These are phyloP conservation scores for Deilephila elpenor DNA, from an alignment of 2,888 invertebrate genomes.

Conservation along the genomic window DNA sequence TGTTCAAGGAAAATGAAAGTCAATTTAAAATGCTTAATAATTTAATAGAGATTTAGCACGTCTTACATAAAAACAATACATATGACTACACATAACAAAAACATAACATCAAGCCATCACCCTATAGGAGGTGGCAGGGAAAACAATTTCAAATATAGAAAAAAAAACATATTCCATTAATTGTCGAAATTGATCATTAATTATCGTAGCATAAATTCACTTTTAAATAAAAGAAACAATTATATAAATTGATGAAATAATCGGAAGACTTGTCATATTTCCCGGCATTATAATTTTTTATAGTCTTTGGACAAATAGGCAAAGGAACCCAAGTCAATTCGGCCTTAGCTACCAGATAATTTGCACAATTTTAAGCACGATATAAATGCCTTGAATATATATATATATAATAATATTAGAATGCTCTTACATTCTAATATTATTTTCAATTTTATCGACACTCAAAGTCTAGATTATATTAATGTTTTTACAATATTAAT, in stretches of 20 bases:
- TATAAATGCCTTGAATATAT: neutral
- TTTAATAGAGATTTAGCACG: conserved; percentile 17
- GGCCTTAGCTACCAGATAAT: neutral
- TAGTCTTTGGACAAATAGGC: neutral
- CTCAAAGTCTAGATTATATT: neutral
- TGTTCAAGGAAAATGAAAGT: neutral
- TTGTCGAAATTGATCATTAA: neutral
- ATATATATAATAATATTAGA: no score
- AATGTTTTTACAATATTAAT: neutral
- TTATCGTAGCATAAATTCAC: neutral
- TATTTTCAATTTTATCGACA: neutral
- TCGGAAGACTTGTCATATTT: neutral
- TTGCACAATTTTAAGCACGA: no score
- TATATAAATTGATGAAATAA: neutral
- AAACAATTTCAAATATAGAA: neutral
- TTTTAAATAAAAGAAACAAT: neutral
- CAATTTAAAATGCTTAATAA: neutral
- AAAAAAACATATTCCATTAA: neutral
- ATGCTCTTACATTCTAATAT: no score
- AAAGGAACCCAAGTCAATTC: neutral
- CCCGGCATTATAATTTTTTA: neutral
- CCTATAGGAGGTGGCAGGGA: neutral
- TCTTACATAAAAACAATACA: conserved; percentile 12
- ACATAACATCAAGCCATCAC: neutral
- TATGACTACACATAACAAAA: neutral